Evolutionary conservation across 2,113 vertebrate genomes (phyloP), one percentile per base, ranked within the genome.

Genomic region (Clupea harengus): DNA sequence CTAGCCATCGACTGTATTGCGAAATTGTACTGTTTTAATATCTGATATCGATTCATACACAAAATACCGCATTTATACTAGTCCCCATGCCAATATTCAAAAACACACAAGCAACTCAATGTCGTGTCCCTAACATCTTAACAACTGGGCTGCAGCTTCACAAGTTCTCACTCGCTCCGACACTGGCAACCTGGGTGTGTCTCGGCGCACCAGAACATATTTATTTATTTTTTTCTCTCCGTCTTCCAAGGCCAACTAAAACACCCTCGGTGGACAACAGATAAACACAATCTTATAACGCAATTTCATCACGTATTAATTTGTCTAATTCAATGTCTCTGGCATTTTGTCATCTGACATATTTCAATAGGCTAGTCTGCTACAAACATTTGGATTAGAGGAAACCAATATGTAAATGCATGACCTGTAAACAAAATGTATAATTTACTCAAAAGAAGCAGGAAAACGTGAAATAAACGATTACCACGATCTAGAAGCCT

Each of bases 151-250:
- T 91, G 91, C 92, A 92, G 91, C 80, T 91, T 85, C 90, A 87
- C 91, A 93, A 94, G 91, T 94, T 94, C 82, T 89, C 89, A 32
- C 90, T 75, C 72, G 72, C 91, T 90, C 86, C 91, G 89, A 88
- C 92, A 84, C 90, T 89, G 89, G 89, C 90, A 91, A 88, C 90
- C 91, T 88, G 94, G 94, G 94, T 94, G 95, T 95, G 95, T 95
- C 94, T 93, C 91, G 82, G 78, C 57, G 80, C 84, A 82, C 57
- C 82, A 78, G n/a, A 22, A 83, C 32, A 39, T 1, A 49, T 64
- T 49, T 46, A 83, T 89, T 87, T 84, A 87, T 88, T 85, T 88
- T 89, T 39, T 39, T 89, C 88, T 88, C 85, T 49, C 84, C 32
- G 83, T 87, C 80, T 67, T 85, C 64, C 45, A 25, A 82, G 80